These are phyloP conservation scores for Heterochromis multidens DNA, from an alignment of 2,113 vertebrate species.

Conservation along the genomic window DNA sequence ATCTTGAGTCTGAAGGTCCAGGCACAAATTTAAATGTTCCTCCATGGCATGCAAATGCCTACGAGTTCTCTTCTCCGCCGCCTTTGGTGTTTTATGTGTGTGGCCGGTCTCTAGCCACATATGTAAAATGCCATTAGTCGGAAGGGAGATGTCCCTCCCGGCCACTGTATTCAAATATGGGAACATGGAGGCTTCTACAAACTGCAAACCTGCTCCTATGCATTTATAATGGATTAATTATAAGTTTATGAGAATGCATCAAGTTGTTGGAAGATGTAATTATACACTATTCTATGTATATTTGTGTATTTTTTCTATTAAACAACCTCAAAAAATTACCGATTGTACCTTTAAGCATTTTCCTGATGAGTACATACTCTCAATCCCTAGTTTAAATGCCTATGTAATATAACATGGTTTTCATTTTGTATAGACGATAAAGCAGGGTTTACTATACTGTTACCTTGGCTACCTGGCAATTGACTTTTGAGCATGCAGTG, in stretches of 20 bases:
- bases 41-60: no score
- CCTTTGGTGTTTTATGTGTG: no score
- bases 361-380: not conserved
- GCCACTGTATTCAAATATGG: not conserved
- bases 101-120: no score
- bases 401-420: not conserved
- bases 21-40: no score
- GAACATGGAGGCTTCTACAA: not conserved
- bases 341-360: not conserved
- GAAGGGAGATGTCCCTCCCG: no score
- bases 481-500: not conserved
- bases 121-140: no score
- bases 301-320: not conserved
- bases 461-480: not conserved
- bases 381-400: not conserved
- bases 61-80: no score
- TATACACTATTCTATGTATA: not conserved
- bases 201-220: not conserved
- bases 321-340: not conserved
- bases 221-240: not conserved
- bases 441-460: not conserved
- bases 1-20: no score
- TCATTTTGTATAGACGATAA: not conserved
- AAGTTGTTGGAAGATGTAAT: not conserved
- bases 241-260: no score